phyloP scores from a whole-genome alignment of 2,888 invertebrate genomes.

The Hemaris fuciformis region DNA sequence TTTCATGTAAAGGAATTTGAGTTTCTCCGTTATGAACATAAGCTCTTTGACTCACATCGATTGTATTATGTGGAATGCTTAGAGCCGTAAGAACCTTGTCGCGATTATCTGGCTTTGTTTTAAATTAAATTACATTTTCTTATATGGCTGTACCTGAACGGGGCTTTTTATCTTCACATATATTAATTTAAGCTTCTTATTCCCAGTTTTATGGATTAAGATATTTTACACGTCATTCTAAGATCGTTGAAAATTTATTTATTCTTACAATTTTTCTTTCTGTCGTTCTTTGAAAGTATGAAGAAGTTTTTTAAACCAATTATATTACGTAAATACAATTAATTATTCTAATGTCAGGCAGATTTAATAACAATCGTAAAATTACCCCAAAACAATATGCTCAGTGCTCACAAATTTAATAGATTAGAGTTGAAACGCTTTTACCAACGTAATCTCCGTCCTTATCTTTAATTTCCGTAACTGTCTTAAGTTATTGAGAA shows the following conservation, averaged over 20 bases:
- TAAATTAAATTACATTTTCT: conserved; percentile 18
- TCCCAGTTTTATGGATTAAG: no score
- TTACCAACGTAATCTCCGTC: background rate
- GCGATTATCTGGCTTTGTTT: conserved; percentile 12
- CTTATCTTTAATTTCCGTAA: background rate
- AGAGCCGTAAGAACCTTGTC: conserved; percentile 3
- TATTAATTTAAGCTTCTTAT: no score
- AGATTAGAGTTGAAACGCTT: background rate
- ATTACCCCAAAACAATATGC: no score
- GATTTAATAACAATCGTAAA: no score
- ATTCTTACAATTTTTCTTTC: no score
- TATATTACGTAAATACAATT: no score
- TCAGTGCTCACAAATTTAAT: background rate
- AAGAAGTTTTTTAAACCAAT: no score
- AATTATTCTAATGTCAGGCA: no score
- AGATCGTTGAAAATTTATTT: no score
- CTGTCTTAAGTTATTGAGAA: background rate
- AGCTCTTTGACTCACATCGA: conserved; percentile 23
- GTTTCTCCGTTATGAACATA: conserved; percentile 32
- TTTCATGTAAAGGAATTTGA: conserved; percentile 25
- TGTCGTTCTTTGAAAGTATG: no score
- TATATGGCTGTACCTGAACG: background rate
- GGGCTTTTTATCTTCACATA: background rate
- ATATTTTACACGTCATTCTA: no score
- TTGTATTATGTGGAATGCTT: conserved; percentile 30